A percentile compares a stretch with the other conserved stretches of the same genome.
These are phyloP conservation scores for Morone saxatilis DNA, from an alignment of 2,113 vertebrate species.

Conservation along the genomic window DNA sequence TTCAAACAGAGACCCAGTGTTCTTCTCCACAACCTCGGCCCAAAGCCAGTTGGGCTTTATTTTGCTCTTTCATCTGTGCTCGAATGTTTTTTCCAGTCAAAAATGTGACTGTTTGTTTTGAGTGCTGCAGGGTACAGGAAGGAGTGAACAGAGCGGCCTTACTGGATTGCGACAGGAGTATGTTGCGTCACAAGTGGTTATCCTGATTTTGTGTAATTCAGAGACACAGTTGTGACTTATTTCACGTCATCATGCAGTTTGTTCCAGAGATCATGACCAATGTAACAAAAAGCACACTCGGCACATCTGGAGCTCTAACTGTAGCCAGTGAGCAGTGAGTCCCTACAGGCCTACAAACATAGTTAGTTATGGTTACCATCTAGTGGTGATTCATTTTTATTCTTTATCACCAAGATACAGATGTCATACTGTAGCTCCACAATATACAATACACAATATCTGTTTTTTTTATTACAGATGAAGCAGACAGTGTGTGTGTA, in stretches of 20 bases:
- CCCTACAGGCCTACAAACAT: fast-evolving
- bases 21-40: neutral
- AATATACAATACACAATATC: too few relatives aligned
- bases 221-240: conserved; percentile 22
- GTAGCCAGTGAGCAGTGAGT: neutral
- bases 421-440: neutral
- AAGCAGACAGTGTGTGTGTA: neutral
- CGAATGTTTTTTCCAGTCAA: neutral
- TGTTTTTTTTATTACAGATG: neutral
- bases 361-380: neutral
- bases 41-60: neutral
- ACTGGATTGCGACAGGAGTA: neutral
- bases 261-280: neutral
- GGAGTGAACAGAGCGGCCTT: neutral
- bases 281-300: neutral
- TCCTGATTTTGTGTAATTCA: conserved; percentile 4
- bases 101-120: conserved; percentile 3
- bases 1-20: conserved; percentile 6
- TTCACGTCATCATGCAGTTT: neutral
- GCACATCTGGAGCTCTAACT: neutral
- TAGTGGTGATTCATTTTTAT: neutral
- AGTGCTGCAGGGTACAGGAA: neutral
- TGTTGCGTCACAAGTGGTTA: conserved; percentile 51
- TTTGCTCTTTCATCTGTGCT: neutral
- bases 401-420: neutral